These are phyloP conservation scores for Neogale vison DNA, from an alignment of 2,113 vertebrate species.

Conservation along the genomic window DNA sequence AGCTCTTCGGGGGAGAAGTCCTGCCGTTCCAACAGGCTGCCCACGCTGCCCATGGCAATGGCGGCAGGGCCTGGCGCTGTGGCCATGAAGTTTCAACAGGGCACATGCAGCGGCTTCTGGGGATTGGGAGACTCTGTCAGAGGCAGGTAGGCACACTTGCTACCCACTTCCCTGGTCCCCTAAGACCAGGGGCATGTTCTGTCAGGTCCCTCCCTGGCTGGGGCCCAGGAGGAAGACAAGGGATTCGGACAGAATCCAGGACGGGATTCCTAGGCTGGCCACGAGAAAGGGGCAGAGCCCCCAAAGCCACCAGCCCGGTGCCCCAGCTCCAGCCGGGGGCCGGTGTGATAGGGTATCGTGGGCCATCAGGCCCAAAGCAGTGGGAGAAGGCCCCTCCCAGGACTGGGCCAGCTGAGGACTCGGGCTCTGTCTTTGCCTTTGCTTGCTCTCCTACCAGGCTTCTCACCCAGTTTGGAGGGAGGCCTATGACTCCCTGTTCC, in stretches of 20 bases:
- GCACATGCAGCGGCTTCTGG: slow-evolving; percentile 85
- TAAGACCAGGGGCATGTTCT: background rate
- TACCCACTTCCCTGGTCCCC: background rate
- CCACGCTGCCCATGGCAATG: slow-evolving; percentile 96
- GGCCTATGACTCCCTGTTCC: background rate
- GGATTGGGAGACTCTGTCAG: slow-evolving; percentile 64
- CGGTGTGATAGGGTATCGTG: too few relatives aligned
- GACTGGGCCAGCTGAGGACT: background rate
- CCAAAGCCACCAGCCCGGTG: background rate
- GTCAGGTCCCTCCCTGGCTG: background rate
- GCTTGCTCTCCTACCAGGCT: background rate
- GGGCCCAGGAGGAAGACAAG: background rate
- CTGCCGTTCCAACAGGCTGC: slow-evolving; percentile 96
- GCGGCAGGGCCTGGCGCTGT: slow-evolving; percentile 90
- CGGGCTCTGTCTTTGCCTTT: background rate
- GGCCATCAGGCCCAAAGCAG: background rate
- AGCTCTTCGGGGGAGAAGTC: slow-evolving; percentile 89
- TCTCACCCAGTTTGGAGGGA: accelerated
- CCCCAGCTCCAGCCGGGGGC: background rate
- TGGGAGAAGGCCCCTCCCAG: background rate
- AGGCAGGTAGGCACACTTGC: background rate
- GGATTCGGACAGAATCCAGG: background rate
- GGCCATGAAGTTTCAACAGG: slow-evolving; percentile 94
- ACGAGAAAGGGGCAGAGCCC: background rate
- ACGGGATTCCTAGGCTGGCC: background rate